Evolutionary conservation across 2,797 vertebrate species (phyloP).

Genomic region (Notamacropus eugenii): DNA sequence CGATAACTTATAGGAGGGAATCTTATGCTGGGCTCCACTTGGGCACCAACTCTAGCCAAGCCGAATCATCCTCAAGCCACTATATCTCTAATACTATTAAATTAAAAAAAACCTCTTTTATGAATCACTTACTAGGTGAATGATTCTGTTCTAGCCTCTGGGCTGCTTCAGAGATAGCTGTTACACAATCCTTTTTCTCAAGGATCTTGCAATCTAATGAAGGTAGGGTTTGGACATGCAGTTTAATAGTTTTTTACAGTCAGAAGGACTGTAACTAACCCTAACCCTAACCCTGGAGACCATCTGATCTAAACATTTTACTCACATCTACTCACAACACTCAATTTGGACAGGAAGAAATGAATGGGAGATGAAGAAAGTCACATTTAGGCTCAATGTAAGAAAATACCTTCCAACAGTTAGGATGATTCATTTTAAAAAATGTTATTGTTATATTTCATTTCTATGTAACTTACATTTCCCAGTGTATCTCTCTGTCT

Average conservation of each 20-base stretch:
- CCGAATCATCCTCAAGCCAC: neutral
- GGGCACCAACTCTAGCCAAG: neutral
- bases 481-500: neutral
- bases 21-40: neutral
- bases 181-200: neutral
- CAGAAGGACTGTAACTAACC: neutral
- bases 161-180: neutral
- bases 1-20: neutral
- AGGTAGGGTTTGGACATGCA: neutral
- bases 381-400: neutral
- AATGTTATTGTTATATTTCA: neutral
- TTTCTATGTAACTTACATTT: neutral
- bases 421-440: neutral
- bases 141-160: neutral
- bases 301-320: neutral
- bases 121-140: neutral
- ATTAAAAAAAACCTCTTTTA: neutral
- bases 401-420: neutral
- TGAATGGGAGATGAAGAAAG: neutral
- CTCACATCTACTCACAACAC: neutral
- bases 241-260: neutral
- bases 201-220: neutral
- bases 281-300: neutral
- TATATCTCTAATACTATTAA: neutral
- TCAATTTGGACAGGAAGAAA: neutral